Base-by-base conservation (phyloP, 2,113 vertebrate genomes). In the Rousettus leschenaultii region DNA sequence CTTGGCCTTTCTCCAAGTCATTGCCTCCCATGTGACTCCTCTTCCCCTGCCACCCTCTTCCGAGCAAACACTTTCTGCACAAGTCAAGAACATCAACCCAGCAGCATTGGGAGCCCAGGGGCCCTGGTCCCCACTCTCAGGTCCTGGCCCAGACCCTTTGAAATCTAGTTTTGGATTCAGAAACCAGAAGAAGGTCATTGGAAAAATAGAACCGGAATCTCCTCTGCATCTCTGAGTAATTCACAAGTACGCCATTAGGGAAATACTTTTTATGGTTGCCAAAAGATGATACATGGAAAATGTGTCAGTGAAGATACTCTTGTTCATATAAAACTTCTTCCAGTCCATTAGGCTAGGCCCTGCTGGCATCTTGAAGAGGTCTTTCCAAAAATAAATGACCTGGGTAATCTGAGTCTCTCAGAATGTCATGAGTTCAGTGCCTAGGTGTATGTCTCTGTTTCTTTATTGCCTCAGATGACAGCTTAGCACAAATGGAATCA, bases 281-380 rank as follows among this genome's bases (percentile, higher is more conserved):
- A 93, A 65, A 59, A 94, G 79, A 93, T 75, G 79, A 84, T 83
- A 86, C 87, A 68, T 83, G 77, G 77, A 74, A 94, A 91, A 86
- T 78, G 43, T 91, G 61, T 93, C 63, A 55, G 26, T 51, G 40
- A 78, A 86, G 83, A 91, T 35, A 38, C 33, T 57, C 77, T 38
- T 85, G 11, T 77, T 89, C 55, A 68, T 65, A 86, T 63, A 63
- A 77, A 89, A 33, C 15, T 85, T 70, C 65, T 91, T 96, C 51
- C 38, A 82, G 21, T 75, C 55, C 7, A 53, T 43, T 70, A 33
- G 12, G 24, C 65, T 61, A 74, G 61, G 85, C 15, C 28, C 38
- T 82, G 6, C 48, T 80, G 75, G 74, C 65, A 92, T 55, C 53
- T 51, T 83, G 40, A 66, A 95, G 74, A 94, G 12, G 7, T 65